A percentile compares a stretch with the other conserved stretches of the same genome.
These are phyloP conservation scores for Mesaphorura yosii DNA, from an alignment of 1,140 invertebrate genomes.

Conservation along the genomic window DNA sequence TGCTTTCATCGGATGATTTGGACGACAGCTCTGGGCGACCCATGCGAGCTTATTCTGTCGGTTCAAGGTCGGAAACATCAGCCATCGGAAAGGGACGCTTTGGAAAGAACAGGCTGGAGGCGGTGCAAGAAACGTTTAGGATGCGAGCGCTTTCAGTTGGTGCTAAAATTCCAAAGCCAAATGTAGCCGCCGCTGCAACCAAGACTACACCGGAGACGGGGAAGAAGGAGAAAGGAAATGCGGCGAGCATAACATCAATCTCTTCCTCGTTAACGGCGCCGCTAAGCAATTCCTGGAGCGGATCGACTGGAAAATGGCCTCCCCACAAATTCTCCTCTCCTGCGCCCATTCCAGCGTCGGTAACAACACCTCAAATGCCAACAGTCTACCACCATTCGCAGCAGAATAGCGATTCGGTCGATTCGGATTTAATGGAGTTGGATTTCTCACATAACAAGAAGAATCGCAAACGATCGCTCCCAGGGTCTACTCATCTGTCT, in stretches of 20 bases:
- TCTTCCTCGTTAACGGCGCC: conserved; percentile 5
- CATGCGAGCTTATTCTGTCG: conserved; percentile 71
- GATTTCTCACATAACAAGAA: conserved; percentile 31
- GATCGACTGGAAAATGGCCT: conserved; percentile 26
- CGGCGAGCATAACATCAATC: neutral
- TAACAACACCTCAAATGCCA: no score
- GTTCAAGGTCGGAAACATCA: conserved; percentile 53
- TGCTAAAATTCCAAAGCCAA: conserved; percentile 10
- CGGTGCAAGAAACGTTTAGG: conserved; percentile 20
- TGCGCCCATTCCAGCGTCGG: neutral
- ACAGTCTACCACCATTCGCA: neutral
- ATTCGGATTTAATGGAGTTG: conserved; percentile 28
- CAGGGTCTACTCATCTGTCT: conserved; percentile 19
- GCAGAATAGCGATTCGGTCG: conserved; percentile 16
- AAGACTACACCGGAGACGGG: neutral
- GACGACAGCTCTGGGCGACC: conserved; percentile 48
- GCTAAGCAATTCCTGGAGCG: conserved; percentile 27
- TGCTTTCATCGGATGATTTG: conserved; percentile 43
- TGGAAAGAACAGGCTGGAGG: conserved; percentile 26
- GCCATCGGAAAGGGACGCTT: conserved; percentile 15
- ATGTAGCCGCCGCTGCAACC: neutral
- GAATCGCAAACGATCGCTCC: conserved; percentile 24
- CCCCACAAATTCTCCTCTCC: conserved; percentile 4
- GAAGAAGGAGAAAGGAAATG: neutral
- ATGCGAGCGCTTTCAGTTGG: conserved; percentile 25